Evolutionary conservation across 2,113 vertebrate species (phyloP).

Genomic region (Stigmatopora argus): DNA sequence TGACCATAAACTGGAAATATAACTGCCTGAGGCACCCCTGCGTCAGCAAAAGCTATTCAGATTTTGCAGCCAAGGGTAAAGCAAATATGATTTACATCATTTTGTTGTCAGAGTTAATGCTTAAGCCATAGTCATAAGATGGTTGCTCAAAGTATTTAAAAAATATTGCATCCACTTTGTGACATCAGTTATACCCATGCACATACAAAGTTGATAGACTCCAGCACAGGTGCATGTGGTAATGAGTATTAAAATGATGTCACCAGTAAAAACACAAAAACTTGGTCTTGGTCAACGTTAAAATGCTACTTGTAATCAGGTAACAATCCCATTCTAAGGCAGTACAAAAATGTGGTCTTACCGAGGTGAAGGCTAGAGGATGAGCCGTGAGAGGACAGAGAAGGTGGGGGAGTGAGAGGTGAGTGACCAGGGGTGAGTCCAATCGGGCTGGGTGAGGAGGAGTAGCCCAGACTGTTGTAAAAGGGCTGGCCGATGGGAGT

Average conservation of each 20-base stretch:
- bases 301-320: not conserved
- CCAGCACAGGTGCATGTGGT: too few relatives aligned
- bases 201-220: too few relatives aligned
- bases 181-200: too few relatives aligned
- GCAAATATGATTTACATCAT: not conserved
- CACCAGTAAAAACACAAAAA: too few relatives aligned
- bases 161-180: too few relatives aligned
- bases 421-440: slow-evolving; percentile 95
- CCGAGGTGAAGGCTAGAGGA: slow-evolving; percentile 97
- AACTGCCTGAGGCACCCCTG: not conserved
- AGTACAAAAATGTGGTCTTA: slow-evolving; percentile 41
- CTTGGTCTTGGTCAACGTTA: not conserved
- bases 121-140: too few relatives aligned
- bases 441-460: slow-evolving; percentile 95
- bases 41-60: not conserved
- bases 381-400: slow-evolving; percentile 91
- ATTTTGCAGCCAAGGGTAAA: not conserved
- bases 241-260: too few relatives aligned
- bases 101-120: not conserved
- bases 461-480: slow-evolving; percentile 98
- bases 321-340: not conserved
- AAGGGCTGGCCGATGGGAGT: slow-evolving; percentile 95
- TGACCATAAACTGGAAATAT: not conserved
- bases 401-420: slow-evolving; percentile 94
- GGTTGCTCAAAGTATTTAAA: not conserved